phyloP scores from a whole-genome alignment of 1,140 invertebrate genomes.

The Ephestia elutella region DNA sequence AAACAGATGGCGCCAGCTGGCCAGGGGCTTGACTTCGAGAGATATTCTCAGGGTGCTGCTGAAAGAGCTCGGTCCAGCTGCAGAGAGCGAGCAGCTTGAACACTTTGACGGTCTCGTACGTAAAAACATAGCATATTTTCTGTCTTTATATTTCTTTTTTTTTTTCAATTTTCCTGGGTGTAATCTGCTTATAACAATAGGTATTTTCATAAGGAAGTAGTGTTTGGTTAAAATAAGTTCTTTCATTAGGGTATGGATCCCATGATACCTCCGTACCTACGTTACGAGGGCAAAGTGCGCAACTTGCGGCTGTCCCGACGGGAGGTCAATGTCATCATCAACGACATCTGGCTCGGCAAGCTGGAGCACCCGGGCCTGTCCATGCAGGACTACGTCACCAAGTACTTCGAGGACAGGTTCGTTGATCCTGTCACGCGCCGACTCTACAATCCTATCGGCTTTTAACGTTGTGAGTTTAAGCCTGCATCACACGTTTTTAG shows the following conservation, averaged over 20 bases:
- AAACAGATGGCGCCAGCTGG: conserved; percentile 56
- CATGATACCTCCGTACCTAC: conserved; percentile 58
- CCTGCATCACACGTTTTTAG: no score
- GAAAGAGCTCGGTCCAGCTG: conserved; percentile 64
- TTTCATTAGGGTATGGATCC: conserved; percentile 58
- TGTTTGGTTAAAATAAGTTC: background rate
- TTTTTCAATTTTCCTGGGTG: no score
- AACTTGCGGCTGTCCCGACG: conserved; percentile 66
- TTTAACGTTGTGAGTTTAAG: no score
- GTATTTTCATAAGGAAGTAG: no score
- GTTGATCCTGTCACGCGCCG: no score
- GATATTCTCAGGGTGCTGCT: conserved; percentile 59
- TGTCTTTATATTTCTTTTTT: background rate
- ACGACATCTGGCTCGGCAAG: conserved; percentile 66
- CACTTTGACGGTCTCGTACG: conserved; percentile 69
- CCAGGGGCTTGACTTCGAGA: conserved; percentile 54
- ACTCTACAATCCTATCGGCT: no score
- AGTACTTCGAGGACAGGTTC: conserved; percentile 65
- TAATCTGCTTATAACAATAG: no score
- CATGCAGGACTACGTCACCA: conserved; percentile 65
- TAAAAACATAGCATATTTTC: background rate
- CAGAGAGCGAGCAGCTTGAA: conserved; percentile 60
- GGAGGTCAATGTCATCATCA: conserved; percentile 63
- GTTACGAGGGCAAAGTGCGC: conserved; percentile 59
- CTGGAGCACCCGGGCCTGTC: conserved; percentile 25